Base-by-base conservation (phyloP, 2,888 invertebrate genomes). In the Agrotis clavis region DNA sequence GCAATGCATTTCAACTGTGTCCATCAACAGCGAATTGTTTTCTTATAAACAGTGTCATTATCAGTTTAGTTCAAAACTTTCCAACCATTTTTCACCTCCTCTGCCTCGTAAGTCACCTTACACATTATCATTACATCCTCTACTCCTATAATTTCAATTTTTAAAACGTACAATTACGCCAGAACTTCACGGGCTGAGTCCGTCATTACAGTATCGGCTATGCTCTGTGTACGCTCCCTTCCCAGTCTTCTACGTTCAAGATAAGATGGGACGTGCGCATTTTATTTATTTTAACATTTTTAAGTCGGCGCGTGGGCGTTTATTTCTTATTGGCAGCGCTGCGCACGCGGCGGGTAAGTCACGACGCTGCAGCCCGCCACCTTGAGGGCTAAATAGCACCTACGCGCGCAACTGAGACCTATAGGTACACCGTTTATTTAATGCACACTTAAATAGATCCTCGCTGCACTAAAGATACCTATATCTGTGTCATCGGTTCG, bases 241-340 rank as follows among this genome's bases (percentile, higher is more conserved):
- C 83, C 73, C 87, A 90, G 93, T 94, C 92, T 93, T 93, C 91
- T 90, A 87, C 90, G 92, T 90, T 89, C 90, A 86, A 95, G 95
- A 96, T 96, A 96, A 96, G 94, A 90, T 89, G 86, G 88, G 93
- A 95, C 94, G 95, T 93, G 95, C 92, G 94, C 95, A 95, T 95
- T 96, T 96, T 96, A 95, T 96, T 96, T 96, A 96, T 96, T 96
- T 96, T 95, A 95, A 93, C 94, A 94, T 95, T 92, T 96, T 96
- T 94, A 94, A 94, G 91, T 91, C 89, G 89, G 89, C 87, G 89
- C 87, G 83, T 85, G 87, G 89, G 89, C 84, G 89, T 86, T 88
- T 90, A 89, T 88, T 90, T 89, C 88, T 89, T 91, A 93, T 92
- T 94, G 91, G 89, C 90, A 89, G 88, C 89, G 87, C 13, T 19